Conservation (phyloP, 1,140 invertebrate species). For the Drosophila asahinai region DNA sequence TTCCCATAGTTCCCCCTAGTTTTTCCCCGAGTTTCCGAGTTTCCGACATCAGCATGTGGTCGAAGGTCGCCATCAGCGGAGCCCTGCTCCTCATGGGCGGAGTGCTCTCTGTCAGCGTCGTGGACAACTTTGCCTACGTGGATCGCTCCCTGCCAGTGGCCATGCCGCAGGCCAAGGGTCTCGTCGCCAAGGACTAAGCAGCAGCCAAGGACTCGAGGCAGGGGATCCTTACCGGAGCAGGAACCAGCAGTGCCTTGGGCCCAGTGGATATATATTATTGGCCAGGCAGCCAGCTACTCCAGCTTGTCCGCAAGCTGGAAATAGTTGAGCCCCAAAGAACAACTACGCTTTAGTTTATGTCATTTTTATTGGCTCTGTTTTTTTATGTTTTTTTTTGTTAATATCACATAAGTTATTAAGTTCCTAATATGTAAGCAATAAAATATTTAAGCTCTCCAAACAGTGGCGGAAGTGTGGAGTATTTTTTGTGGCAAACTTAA, state of each 20-base stretch:
- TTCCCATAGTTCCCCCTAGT: background rate
- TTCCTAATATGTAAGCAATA: constrained; percentile 26
- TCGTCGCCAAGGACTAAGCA: constrained; percentile 33
- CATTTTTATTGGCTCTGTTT: too few relatives aligned
- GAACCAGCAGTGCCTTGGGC: constrained; percentile 5
- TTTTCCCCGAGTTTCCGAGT: background rate
- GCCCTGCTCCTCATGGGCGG: constrained; percentile 67
- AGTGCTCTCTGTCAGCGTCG: constrained; percentile 48
- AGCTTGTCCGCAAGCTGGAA: constrained; percentile 6
- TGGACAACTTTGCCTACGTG: constrained; percentile 74
- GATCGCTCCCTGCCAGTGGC: constrained; percentile 66
- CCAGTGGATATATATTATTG: background rate
- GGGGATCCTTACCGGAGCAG: background rate
- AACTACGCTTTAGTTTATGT: background rate
- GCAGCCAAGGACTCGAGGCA: too few relatives aligned
- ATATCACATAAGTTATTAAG: background rate
- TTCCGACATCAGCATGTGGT: constrained; percentile 53
- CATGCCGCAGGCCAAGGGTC: constrained; percentile 61
- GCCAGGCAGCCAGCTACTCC: background rate
- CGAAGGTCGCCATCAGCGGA: constrained; percentile 62
- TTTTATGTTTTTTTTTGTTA: background rate
- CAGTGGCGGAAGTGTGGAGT: background rate
- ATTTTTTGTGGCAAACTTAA: too few relatives aligned
- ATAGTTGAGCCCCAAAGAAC: background rate
- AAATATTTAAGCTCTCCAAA: background rate